Evolutionary conservation across 2,888 invertebrate genomes (phyloP).

Genomic region (Machimus rusticus): DNA sequence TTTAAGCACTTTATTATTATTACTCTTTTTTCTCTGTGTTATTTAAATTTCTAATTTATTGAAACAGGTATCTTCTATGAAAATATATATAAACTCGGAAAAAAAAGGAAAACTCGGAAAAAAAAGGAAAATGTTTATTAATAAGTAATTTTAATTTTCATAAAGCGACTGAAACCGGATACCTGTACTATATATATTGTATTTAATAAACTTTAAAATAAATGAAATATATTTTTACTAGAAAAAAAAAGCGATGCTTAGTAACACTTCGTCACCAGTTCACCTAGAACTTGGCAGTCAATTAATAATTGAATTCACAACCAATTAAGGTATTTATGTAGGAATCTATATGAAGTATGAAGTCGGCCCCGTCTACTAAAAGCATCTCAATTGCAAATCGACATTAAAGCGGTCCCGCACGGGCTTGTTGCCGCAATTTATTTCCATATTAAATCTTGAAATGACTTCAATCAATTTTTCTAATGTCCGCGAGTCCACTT

Average conservation of each 20-base stretch:
- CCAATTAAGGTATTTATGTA: neutral
- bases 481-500: neutral
- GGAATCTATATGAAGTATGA: neutral
- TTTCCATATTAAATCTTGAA: neutral
- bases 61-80: too few relatives aligned
- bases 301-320: neutral
- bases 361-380: neutral
- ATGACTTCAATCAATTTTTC: neutral
- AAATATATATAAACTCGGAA: too few relatives aligned
- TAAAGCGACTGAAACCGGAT: too few relatives aligned
- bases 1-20: too few relatives aligned
- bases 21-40: too few relatives aligned
- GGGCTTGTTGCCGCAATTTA: neutral
- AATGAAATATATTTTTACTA: neutral
- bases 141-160: too few relatives aligned
- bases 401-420: neutral
- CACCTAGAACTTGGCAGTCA: neutral
- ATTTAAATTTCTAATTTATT: too few relatives aligned
- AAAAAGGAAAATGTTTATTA: too few relatives aligned
- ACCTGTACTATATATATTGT: too few relatives aligned
- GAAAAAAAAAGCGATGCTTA: neutral
- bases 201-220: neutral
- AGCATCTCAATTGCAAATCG: neutral
- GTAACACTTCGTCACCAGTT: neutral
- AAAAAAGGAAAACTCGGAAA: too few relatives aligned